These are phyloP conservation scores for Hydrocynus forskahlii DNA, from an alignment of 2,797 vertebrate species.

Conservation along the genomic window DNA sequence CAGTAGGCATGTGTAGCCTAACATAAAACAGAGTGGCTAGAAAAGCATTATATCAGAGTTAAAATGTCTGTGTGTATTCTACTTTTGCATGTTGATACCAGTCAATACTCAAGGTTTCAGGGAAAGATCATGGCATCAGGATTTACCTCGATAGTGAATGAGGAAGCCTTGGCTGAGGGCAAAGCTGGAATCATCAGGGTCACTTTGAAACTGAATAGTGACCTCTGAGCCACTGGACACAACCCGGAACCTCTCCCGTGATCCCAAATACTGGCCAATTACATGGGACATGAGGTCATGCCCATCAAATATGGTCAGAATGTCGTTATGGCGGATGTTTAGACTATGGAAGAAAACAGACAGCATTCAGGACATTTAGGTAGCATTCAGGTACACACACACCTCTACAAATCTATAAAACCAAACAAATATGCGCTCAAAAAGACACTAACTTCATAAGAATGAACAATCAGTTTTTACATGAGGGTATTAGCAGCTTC, in stretches of 20 bases:
- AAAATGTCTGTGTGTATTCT: background rate
- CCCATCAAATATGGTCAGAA: slow-evolving; percentile 88
- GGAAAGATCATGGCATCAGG: background rate
- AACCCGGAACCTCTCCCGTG: slow-evolving; percentile 86
- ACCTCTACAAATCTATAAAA: too few species aligned
- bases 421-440: too few species aligned
- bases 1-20: background rate
- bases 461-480: too few species aligned
- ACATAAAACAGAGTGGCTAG: background rate
- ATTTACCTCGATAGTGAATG: slow-evolving; percentile 87
- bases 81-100: background rate
- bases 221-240: slow-evolving; percentile 88
- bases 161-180: slow-evolving; percentile 91
- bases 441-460: too few species aligned
- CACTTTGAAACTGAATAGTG: slow-evolving; percentile 93
- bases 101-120: background rate
- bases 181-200: slow-evolving; percentile 85
- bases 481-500: too few species aligned
- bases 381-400: too few species aligned
- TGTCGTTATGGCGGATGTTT: slow-evolving; percentile 89
- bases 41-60: background rate
- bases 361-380: background rate
- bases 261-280: slow-evolving; percentile 88
- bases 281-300: slow-evolving; percentile 86
- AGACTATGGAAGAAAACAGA: slow-evolving; percentile 70